These are phyloP conservation scores for Chionoecetes opilio DNA, from an alignment of 1,140 invertebrate species.

Conservation along the genomic window DNA sequence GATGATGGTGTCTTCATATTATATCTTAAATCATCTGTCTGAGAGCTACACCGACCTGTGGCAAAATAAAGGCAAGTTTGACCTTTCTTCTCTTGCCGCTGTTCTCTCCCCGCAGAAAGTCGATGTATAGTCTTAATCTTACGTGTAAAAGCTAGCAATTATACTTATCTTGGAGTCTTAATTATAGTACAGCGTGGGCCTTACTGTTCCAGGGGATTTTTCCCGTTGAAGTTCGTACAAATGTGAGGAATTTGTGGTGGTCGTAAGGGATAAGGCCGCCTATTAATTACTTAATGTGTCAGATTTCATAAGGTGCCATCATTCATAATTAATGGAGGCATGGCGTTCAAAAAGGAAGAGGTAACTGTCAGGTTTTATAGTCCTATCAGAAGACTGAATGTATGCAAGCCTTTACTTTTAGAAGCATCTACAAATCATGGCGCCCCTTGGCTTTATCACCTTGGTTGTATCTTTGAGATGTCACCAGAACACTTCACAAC, in stretches of 20 bases:
- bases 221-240: background rate
- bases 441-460: too few species aligned
- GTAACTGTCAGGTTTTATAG: too few species aligned
- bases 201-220: background rate
- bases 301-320: too few species aligned
- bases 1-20: slow-evolving; percentile 19
- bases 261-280: background rate
- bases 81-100: background rate
- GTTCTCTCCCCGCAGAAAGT: background rate
- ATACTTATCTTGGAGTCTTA: slow-evolving; percentile 10
- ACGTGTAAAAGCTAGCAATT: background rate
- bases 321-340: too few species aligned
- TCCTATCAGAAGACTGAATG: too few species aligned
- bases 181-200: background rate
- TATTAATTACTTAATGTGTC: background rate
- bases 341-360: too few species aligned
- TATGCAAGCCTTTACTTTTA: too few species aligned
- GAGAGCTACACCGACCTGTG: background rate
- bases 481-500: too few species aligned
- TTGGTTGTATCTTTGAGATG: too few species aligned
- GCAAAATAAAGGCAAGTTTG: background rate
- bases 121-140: background rate
- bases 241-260: background rate
- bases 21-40: background rate
- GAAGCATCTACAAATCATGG: too few species aligned